Percentiles rank a stretch among this genome's conserved stretches.
Conservation (phyloP, 1,140 invertebrate species). For the Cataglyphis hispanica region DNA sequence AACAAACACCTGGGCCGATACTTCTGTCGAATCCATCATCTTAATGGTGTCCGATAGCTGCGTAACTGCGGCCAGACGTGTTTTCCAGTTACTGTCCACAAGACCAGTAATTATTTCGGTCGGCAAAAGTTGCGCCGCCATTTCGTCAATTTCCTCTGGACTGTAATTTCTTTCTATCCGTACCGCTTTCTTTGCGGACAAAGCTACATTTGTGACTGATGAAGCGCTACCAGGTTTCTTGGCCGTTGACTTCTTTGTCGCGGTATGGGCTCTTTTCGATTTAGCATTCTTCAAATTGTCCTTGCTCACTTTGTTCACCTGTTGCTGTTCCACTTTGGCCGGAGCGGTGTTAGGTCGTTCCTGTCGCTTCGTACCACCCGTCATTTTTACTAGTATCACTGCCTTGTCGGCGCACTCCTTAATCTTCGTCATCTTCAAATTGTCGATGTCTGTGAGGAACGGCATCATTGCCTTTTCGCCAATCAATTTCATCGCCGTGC, state of each 20-base stretch:
- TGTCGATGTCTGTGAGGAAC: conserved; percentile 95
- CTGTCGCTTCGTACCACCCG: conserved; percentile 86
- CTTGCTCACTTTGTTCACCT: conserved; percentile 68
- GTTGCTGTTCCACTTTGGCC: conserved; percentile 80
- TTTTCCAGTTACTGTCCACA: conserved; percentile 95
- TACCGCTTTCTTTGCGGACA: conserved; percentile 77
- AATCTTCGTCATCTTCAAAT: conserved; percentile 97
- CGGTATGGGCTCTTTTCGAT: conserved; percentile 84
- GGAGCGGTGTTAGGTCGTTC: conserved; percentile 88
- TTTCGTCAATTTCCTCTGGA: conserved; percentile 91
- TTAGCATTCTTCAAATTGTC: conserved; percentile 80
- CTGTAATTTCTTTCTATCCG: conserved; percentile 82
- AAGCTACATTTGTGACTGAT: conserved; percentile 76
- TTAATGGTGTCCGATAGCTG: conserved; percentile 89
- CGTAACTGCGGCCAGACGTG: conserved; percentile 92
- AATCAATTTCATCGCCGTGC: conserved; percentile 97
- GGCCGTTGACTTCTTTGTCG: conserved; percentile 81
- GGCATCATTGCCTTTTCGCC: conserved; percentile 96
- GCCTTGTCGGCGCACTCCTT: conserved; percentile 98
- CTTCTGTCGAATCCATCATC: conserved; percentile 88
- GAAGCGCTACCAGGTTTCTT: conserved; percentile 77
- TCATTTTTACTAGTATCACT: conserved; percentile 92
- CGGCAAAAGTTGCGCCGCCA: conserved; percentile 89
- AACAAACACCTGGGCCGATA: conserved; percentile 92
- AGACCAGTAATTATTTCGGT: conserved; percentile 90